Base-by-base conservation (phyloP, 2,113 vertebrate genomes). In the Gallinago jamesoni region DNA sequence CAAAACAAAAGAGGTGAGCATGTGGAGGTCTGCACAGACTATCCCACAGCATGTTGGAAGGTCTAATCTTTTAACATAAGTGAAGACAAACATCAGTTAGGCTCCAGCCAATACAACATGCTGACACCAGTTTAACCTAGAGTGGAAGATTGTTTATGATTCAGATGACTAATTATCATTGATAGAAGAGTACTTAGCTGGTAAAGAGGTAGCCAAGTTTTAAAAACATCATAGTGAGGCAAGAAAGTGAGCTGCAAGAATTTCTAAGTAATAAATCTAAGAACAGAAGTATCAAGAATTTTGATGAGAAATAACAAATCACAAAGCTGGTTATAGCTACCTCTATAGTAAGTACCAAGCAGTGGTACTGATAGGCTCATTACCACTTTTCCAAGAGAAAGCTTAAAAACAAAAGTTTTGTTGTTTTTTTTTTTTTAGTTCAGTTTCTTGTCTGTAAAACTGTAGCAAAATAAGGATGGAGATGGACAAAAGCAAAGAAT, bases 141-240 rank as follows among this genome's bases (percentile, higher is more conserved):
- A 75, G 14, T 52, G 27, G 62, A 92, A 35, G 23, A n/a, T 9
- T 94, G 66, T 93, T 95, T 95, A 72, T 89, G 30, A 9, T 87
- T 53, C 56, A 64, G 39, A 93, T 94, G 81, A 95, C 48, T 91
- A 82, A 94, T 72, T 82, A 37, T 10, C 56, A 68, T 13, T 89
- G 77, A 91, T 63, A 69, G 63, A 94, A 56, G 30, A 68, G 73
- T 64, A 52, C 69, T 97, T 59, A 63, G 84, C 27, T 64, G 6
- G 48, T 86, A 76, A 14, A 72, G 84, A 67, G 43, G 84, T 84
- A 93, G 66, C 77, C 87, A 96, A 96, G 64, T 96, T 93, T 94
- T 94, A 84, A 96, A 97, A 97, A 89, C 81, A 35, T 70, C 53
- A 93, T 93, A 94, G 84, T 35, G 68, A 87, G 85, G 28, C 37